Evolutionary conservation across 1,140 invertebrate genomes (phyloP).

Genomic region (Drosophila truncata): DNA sequence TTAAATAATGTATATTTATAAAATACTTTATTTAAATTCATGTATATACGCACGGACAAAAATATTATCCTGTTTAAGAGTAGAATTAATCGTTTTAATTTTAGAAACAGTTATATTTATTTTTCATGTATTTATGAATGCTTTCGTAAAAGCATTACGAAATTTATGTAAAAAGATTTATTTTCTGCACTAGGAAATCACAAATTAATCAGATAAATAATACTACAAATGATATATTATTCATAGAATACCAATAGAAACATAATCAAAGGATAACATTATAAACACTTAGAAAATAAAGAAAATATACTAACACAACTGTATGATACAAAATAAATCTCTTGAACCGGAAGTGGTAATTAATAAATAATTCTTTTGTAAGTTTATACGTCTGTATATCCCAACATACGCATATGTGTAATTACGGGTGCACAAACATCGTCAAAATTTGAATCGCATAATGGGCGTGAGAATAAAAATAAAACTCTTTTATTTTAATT

Average conservation of each 20-base stretch:
- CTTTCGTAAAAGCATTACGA: background rate
- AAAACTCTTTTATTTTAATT: slow-evolving; percentile 52
- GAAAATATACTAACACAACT: slow-evolving; percentile 28
- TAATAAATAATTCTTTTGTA: slow-evolving; percentile 33
- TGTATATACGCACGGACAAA: slow-evolving; percentile 26
- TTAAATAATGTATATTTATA: slow-evolving; percentile 2
- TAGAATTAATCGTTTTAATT: background rate
- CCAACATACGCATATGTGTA: slow-evolving; percentile 18
- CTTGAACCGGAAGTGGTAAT: slow-evolving; percentile 22
- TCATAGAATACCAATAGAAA: slow-evolving; percentile 23
- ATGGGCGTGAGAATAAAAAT: slow-evolving; percentile 24
- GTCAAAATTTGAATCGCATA: slow-evolving; percentile 19
- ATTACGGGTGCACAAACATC: slow-evolving; percentile 32
- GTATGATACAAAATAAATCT: slow-evolving; percentile 38
- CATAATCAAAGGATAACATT: slow-evolving; percentile 40
- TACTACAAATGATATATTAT: slow-evolving; percentile 15
- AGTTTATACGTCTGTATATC: slow-evolving; percentile 22
- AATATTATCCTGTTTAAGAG: background rate
- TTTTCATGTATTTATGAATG: background rate
- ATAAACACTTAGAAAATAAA: slow-evolving; percentile 20
- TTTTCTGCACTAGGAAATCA: background rate
- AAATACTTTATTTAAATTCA: background rate
- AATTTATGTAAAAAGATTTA: background rate
- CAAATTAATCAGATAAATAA: slow-evolving; percentile 9
- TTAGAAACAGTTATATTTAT: background rate